Conservation (phyloP, 2,113 vertebrate genomes). For the Heptranchias perlo region DNA sequence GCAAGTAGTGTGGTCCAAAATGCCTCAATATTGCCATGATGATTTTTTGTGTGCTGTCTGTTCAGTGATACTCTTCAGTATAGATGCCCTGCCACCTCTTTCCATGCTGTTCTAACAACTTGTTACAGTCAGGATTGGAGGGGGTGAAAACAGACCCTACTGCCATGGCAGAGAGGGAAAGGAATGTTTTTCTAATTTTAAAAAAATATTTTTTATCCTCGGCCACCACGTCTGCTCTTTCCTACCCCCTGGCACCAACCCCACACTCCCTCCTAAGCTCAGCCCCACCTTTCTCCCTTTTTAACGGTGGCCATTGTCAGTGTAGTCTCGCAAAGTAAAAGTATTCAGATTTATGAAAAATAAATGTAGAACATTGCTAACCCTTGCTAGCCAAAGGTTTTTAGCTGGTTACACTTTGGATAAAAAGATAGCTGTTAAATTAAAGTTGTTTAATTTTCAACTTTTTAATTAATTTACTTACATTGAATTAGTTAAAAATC, state of each 20-base stretch:
- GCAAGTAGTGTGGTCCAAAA: neutral
- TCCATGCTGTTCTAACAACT: too few relatives aligned
- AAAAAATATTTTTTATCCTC: neutral
- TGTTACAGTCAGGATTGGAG: too few relatives aligned
- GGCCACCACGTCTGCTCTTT: too few relatives aligned
- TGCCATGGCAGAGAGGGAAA: too few relatives aligned
- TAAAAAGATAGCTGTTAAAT: neutral
- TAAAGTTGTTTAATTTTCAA: conserved; percentile 41
- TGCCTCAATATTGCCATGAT: neutral
- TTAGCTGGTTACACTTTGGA: neutral
- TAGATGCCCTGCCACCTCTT: too few relatives aligned
- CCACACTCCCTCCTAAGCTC: neutral
- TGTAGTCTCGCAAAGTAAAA: neutral
- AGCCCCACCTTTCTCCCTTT: neutral
- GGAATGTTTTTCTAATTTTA: neutral
- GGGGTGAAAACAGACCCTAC: too few relatives aligned
- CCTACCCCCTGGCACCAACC: neutral
- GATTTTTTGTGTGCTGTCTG: neutral
- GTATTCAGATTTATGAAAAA: neutral
- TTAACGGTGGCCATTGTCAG: neutral
- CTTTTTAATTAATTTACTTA: conserved; percentile 50
- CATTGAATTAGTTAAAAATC: neutral
- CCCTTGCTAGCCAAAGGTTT: neutral
- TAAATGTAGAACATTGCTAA: neutral
- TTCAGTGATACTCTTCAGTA: neutral